Percentiles rank a stretch among this genome's conserved stretches.
Conservation (phyloP, 2,113 vertebrate genomes). For the Austrofundulus limnaeus region DNA sequence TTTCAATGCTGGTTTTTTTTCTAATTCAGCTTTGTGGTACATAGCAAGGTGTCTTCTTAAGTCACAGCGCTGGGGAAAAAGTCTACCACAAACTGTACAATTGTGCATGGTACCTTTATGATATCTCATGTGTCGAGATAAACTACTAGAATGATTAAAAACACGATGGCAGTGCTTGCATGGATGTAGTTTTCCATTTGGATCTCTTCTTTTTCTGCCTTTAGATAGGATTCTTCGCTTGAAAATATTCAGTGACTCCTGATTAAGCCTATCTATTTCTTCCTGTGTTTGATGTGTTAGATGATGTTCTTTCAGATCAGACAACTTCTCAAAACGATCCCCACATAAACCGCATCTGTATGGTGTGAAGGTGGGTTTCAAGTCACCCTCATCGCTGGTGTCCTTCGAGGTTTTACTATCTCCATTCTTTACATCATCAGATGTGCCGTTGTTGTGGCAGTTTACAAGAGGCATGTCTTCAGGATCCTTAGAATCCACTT, state of each 20-base stretch:
- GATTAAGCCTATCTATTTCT: slow-evolving; percentile 64
- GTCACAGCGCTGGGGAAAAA: slow-evolving; percentile 80
- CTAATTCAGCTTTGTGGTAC: slow-evolving; percentile 74
- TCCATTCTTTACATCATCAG: slow-evolving; percentile 45
- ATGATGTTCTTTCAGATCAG: slow-evolving; percentile 76
- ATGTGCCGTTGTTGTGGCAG: slow-evolving; percentile 52
- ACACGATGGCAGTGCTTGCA: slow-evolving; percentile 80
- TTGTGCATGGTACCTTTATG: slow-evolving; percentile 81
- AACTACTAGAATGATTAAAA: slow-evolving; percentile 82
- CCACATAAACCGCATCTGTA: slow-evolving; percentile 81
- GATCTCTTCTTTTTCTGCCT: slow-evolving; percentile 48
- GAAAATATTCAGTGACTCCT: slow-evolving; percentile 49
- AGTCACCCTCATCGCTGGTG: slow-evolving; percentile 12
- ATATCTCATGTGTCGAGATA: slow-evolving; percentile 81
- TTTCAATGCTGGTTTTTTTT: slow-evolving; percentile 65
- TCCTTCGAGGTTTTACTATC: slow-evolving; percentile 33
- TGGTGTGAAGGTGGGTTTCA: slow-evolving; percentile 50
- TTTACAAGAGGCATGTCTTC: slow-evolving; percentile 34
- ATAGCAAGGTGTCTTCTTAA: slow-evolving; percentile 76
- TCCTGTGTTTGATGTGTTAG: slow-evolving; percentile 71
- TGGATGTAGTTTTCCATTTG: slow-evolving; percentile 71
- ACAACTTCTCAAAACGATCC: slow-evolving; percentile 70
- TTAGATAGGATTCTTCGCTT: slow-evolving; percentile 49
- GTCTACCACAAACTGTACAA: slow-evolving; percentile 76
- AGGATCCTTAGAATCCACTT: slow-evolving; percentile 36